These are phyloP conservation scores for Pandemis heparana DNA, from an alignment of 2,888 invertebrate genomes.

Conservation along the genomic window DNA sequence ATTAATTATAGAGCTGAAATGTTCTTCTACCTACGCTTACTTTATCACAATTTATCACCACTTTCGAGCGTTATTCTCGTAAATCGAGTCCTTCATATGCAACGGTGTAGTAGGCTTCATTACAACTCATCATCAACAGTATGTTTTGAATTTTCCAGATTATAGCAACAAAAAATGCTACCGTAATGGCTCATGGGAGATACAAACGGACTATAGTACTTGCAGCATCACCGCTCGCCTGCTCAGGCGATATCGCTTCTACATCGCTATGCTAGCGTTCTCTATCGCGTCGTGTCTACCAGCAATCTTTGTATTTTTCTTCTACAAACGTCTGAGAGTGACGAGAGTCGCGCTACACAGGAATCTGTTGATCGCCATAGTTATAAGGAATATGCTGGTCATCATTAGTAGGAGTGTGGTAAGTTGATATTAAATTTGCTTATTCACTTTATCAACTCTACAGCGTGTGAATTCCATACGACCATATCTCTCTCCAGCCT, in stretches of 20 bases:
- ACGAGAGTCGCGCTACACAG: constrained; percentile 86
- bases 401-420: constrained; percentile 85
- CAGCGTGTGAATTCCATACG: no score
- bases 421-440: constrained; percentile 46
- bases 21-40: no score
- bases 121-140: neutral
- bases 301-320: constrained; percentile 84
- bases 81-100: no score
- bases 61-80: no score
- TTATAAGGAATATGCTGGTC: constrained; percentile 84
- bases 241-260: constrained; percentile 80
- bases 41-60: no score
- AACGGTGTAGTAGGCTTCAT: no score
- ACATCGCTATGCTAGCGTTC: constrained; percentile 81
- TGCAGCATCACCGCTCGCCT: constrained; percentile 85
- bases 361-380: constrained; percentile 86
- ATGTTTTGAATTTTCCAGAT: constrained; percentile 67
- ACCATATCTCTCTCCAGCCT: no score
- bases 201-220: constrained; percentile 84
- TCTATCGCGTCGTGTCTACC: constrained; percentile 84
- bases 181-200: constrained; percentile 84
- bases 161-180: constrained; percentile 85
- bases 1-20: no score
- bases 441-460: no score
- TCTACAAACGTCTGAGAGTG: constrained; percentile 82